phyloP scores from a whole-genome alignment of 2,888 invertebrate species.

The Hirtodrosophila trivittata region DNA sequence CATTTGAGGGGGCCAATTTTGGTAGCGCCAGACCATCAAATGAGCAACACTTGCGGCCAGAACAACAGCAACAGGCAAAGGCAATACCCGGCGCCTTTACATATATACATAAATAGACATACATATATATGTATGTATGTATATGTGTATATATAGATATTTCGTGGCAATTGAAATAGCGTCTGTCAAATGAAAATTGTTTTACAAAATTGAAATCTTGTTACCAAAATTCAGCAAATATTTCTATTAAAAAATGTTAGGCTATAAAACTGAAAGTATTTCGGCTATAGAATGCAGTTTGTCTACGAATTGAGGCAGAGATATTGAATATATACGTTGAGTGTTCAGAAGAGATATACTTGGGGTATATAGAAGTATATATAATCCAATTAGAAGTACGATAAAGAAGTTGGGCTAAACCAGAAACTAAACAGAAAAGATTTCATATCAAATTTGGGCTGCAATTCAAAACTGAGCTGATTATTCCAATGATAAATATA shows the following conservation, averaged over 20 bases:
- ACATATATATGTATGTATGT: neutral
- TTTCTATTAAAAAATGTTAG: slow-evolving; percentile 17
- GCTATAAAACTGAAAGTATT: neutral
- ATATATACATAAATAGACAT: slow-evolving; percentile 6
- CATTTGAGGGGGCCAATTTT: slow-evolving; percentile 54
- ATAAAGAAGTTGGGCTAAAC: too few species aligned
- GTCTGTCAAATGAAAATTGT: slow-evolving; percentile 61
- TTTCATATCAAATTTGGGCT: too few species aligned
- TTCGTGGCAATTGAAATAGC: slow-evolving; percentile 51
- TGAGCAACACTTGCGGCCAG: slow-evolving; percentile 28
- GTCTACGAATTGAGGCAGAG: too few species aligned
- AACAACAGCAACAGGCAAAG: neutral
- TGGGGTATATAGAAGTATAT: too few species aligned
- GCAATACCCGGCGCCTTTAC: slow-evolving; percentile 42
- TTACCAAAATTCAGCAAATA: slow-evolving; percentile 58
- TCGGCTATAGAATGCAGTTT: neutral
- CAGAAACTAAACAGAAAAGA: too few species aligned
- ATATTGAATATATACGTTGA: neutral
- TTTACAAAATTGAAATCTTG: slow-evolving; percentile 64
- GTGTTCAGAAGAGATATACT: too few species aligned
- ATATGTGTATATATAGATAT: neutral
- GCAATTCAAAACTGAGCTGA: too few species aligned
- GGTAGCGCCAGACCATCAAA: slow-evolving; percentile 59
- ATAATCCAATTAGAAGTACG: too few species aligned
- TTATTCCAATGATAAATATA: too few species aligned